Evolutionary conservation across 2,113 vertebrate genomes (phyloP).

Genomic region (Ammodytes dubius): DNA sequence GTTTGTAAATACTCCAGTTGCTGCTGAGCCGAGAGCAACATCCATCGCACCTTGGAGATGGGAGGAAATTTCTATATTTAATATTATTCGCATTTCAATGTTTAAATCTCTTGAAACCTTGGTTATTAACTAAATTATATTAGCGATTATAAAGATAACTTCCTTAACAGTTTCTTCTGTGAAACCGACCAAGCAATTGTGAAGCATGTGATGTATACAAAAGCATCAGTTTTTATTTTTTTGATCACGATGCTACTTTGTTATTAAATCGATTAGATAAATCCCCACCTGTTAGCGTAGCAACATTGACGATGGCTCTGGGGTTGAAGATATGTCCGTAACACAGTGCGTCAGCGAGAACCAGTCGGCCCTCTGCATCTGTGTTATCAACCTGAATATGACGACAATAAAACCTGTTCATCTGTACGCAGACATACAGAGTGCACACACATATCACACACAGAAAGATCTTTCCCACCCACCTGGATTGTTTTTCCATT

Average conservation of each 20-base stretch:
- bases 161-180: background rate
- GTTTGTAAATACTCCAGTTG: slow-evolving; percentile 95
- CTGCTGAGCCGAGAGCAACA: slow-evolving; percentile 93
- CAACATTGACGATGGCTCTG: slow-evolving; percentile 91
- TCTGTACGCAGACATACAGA: background rate
- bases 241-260: background rate
- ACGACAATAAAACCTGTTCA: slow-evolving; percentile 22
- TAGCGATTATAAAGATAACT: background rate
- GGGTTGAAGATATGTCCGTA: slow-evolving; percentile 94
- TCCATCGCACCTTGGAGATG: slow-evolving; percentile 91
- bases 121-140: too few species aligned
- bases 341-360: slow-evolving; percentile 95
- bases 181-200: background rate
- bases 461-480: background rate
- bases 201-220: background rate
- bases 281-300: slow-evolving; percentile 92
- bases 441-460: background rate
- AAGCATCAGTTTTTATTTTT: slow-evolving; percentile 9
- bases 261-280: background rate
- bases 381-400: slow-evolving; percentile 93
- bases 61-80: background rate
- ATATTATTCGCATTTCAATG: background rate
- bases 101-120: background rate
- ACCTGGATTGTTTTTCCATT: slow-evolving; percentile 99
- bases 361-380: slow-evolving; percentile 93